Conservation (phyloP, 2,113 vertebrate species). For the Herpailurus yagouaroundi region DNA sequence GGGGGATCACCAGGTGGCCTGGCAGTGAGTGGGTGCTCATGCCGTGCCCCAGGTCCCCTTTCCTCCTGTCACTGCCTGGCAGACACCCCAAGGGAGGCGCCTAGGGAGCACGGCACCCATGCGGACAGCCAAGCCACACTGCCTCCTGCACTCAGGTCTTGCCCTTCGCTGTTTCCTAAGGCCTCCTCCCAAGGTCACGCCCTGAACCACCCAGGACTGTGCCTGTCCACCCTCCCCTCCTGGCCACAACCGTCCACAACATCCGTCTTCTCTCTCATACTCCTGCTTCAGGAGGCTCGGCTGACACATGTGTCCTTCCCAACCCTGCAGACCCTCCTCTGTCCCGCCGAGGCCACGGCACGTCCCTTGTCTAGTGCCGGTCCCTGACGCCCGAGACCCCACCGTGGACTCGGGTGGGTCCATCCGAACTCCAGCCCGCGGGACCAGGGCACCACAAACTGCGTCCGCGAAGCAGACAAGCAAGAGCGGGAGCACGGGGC, state of each 20-base stretch:
- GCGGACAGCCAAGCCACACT: neutral
- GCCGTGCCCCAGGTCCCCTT: neutral
- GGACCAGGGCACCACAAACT: accelerated
- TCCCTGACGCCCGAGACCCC: neutral
- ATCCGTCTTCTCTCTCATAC: neutral
- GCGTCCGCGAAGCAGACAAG: accelerated
- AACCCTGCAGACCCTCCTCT: neutral
- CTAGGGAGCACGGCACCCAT: accelerated
- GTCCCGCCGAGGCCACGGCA: neutral
- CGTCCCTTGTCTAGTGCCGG: accelerated
- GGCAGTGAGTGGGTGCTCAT: accelerated
- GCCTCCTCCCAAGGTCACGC: neutral
- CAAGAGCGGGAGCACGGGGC: accelerated
- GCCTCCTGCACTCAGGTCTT: neutral
- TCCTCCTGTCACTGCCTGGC: neutral
- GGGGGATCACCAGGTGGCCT: accelerated
- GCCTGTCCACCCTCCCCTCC: accelerated
- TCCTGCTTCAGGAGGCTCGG: accelerated
- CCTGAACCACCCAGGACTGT: neutral
- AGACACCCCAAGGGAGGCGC: no score
- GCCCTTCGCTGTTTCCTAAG: neutral
- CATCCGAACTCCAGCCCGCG: neutral
- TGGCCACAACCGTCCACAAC: neutral
- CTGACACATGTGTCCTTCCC: neutral
- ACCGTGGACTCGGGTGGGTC: neutral